Conservation (phyloP, 2,113 vertebrate species). For the Coreoperca whiteheadi region DNA sequence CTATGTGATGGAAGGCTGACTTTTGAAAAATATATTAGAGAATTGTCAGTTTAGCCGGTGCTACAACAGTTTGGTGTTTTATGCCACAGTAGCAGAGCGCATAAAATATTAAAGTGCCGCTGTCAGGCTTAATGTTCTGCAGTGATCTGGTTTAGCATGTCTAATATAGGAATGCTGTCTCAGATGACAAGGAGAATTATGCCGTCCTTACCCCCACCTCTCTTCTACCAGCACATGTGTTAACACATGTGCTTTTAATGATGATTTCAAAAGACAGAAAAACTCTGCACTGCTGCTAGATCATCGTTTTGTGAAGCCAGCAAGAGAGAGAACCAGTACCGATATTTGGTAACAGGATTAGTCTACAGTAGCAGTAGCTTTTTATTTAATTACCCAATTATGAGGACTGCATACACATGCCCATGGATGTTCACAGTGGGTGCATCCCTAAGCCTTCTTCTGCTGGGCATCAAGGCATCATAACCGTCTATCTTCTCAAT, state of each 20-base stretch:
- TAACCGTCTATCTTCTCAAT: neutral
- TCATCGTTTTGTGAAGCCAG: constrained; percentile 37
- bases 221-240: constrained; percentile 51
- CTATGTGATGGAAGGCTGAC: constrained; percentile 44
- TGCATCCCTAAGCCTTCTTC: constrained; percentile 10
- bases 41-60: constrained; percentile 60
- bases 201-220: constrained; percentile 42
- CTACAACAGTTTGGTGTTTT: constrained; percentile 64
- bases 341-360: constrained; percentile 60
- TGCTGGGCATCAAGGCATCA: neutral
- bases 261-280: constrained; percentile 71
- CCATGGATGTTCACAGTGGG: constrained; percentile 29
- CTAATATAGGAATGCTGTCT: constrained; percentile 77
- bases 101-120: constrained; percentile 80
- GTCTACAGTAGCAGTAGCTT: constrained; percentile 15
- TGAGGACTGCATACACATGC: constrained; percentile 27
- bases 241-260: constrained; percentile 69
- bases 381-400: constrained; percentile 42
- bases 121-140: constrained; percentile 81
- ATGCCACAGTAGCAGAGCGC: constrained; percentile 67
- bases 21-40: constrained; percentile 63
- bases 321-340: constrained; percentile 21
- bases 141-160: constrained; percentile 81
- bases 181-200: constrained; percentile 73
- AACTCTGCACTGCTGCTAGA: constrained; percentile 48